These are phyloP conservation scores for Perizoma flavofasciatum DNA, from an alignment of 2,888 invertebrate species.

Conservation along the genomic window DNA sequence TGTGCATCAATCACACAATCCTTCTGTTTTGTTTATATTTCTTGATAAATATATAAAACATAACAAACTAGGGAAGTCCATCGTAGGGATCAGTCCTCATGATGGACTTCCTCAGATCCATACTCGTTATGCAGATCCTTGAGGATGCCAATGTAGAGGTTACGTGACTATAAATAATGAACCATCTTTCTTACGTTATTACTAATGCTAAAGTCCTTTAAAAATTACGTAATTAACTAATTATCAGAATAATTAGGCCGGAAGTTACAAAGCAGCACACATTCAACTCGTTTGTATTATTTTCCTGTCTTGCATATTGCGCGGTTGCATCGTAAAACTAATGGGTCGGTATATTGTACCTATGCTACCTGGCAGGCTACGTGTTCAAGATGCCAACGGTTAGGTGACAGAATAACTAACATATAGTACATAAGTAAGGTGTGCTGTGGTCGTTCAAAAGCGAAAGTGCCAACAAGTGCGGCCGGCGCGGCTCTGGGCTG, in stretches of 20 bases:
- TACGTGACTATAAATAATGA: no score
- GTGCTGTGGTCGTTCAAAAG: conserved; percentile 58
- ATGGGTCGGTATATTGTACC: conserved; percentile 35
- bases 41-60: no score
- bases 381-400: conserved; percentile 32
- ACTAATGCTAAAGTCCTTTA: no score
- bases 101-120: no score
- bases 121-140: no score
- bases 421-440: conserved; percentile 24
- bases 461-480: conserved; percentile 70
- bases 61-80: no score
- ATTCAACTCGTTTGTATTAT: conserved; percentile 37
- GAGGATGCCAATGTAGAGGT: no score
- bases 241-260: conserved; percentile 19
- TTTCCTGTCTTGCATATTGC: conserved; percentile 37
- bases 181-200: no score
- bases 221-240: conserved; percentile 9
- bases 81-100: no score
- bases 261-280: conserved; percentile 31
- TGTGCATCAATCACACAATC: no score
- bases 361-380: conserved; percentile 33
- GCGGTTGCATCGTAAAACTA: conserved; percentile 43
- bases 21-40: no score
- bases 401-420: conserved; percentile 15
- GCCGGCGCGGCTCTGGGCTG: conserved; percentile 42